These are phyloP conservation scores for Phalacrocorax brasilianus DNA, from an alignment of 2,113 vertebrate genomes.

Conservation along the genomic window DNA sequence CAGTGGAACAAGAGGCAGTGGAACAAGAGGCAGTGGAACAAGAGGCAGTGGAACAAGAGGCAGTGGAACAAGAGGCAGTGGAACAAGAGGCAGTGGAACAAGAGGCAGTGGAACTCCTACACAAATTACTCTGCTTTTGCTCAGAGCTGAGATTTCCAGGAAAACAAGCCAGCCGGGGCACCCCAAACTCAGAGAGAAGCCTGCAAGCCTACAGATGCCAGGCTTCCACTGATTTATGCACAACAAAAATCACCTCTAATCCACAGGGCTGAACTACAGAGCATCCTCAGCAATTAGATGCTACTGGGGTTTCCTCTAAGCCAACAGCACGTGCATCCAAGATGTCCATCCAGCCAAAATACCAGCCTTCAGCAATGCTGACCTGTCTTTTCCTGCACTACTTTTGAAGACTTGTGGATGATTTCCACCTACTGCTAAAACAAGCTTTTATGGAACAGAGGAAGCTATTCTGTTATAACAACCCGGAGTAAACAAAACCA, in stretches of 20 bases:
- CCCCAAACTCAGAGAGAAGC: not conserved
- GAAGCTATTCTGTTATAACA: not conserved
- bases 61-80: too few species aligned
- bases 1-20: too few species aligned
- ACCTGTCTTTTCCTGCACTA: not conserved
- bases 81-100: too few species aligned
- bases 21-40: too few species aligned
- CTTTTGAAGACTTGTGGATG: not conserved
- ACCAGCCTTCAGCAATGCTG: not conserved
- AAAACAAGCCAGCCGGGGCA: not conserved
- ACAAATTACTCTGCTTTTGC: not conserved
- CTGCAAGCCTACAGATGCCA: not conserved
- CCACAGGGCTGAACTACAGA: not conserved
- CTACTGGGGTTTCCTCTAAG: not conserved
- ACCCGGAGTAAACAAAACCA: not conserved
- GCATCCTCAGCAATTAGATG: not conserved
- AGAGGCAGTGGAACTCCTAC: not conserved
- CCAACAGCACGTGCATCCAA: accelerated
- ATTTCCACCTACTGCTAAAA: not conserved
- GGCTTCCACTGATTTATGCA: not conserved
- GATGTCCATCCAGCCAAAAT: not conserved
- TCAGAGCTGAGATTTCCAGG: not conserved
- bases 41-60: too few species aligned
- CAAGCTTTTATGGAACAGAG: not conserved
- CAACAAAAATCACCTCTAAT: not conserved